A percentile compares a stretch with the other conserved stretches of the same genome.
phyloP scores from a whole-genome alignment of 2,797 vertebrate species.

The Xenentodon cancila region DNA sequence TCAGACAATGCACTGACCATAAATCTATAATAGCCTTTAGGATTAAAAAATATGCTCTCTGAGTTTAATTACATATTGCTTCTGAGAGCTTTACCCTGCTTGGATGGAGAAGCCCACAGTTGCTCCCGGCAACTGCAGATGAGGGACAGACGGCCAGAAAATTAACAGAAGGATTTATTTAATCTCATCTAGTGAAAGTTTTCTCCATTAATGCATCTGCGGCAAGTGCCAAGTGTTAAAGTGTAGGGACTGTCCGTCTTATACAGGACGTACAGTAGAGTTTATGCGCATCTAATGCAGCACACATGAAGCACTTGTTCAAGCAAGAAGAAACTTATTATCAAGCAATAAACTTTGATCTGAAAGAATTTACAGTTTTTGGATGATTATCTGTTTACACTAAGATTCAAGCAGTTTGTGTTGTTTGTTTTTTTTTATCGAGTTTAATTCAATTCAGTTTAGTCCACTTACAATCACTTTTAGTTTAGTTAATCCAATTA shows the following conservation, averaged over 20 bases:
- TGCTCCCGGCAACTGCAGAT: conserved; percentile 42
- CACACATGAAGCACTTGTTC: too few species aligned
- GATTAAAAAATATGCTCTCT: conserved; percentile 85
- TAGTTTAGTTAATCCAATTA: too few species aligned
- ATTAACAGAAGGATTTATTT: conserved; percentile 76
- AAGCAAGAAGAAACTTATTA: too few species aligned
- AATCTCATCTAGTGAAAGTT: conserved; percentile 72
- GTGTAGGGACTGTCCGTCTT: not conserved
- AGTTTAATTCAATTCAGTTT: too few species aligned
- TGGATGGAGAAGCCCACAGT: conserved; percentile 42
- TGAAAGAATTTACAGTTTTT: too few species aligned
- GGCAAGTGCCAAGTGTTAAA: conserved; percentile 12
- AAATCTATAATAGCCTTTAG: conserved; percentile 85
- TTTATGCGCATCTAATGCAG: too few species aligned
- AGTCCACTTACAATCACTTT: too few species aligned
- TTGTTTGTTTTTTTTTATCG: too few species aligned
- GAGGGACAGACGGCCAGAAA: conserved; percentile 72
- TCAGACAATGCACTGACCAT: conserved; percentile 81
- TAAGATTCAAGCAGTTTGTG: too few species aligned
- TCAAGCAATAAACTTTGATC: too few species aligned
- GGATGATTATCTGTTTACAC: too few species aligned
- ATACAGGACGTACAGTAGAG: not conserved
- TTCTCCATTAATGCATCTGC: conserved; percentile 27
- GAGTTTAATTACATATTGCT: conserved; percentile 87
- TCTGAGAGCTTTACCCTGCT: conserved; percentile 71